Conservation (phyloP, 2,113 vertebrate species). For the Pelodiscus sinensis region DNA sequence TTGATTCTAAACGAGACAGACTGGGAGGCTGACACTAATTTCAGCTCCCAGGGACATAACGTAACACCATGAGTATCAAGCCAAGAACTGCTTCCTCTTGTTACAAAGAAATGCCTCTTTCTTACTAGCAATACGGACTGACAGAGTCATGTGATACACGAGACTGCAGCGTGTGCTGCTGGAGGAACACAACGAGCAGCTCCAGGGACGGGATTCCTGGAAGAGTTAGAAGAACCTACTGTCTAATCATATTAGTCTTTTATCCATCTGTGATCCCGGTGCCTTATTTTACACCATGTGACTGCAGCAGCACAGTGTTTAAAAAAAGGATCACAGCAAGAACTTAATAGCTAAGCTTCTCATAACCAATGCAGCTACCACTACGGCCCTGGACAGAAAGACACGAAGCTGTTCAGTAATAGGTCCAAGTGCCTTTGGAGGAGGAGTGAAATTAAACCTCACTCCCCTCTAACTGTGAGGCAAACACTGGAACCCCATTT, state of each 20-base stretch:
- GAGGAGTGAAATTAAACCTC: not conserved
- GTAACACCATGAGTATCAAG: not conserved
- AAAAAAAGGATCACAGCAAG: not conserved
- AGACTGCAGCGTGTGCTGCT: not conserved
- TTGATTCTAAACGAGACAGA: not conserved
- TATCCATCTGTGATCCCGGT: not conserved
- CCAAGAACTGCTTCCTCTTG: not conserved
- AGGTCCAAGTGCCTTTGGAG: not conserved
- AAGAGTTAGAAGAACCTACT: not conserved
- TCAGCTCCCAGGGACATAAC: not conserved
- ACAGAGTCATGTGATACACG: not conserved
- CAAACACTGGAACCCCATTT: not conserved
- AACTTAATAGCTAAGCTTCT: not conserved
- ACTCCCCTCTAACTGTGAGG: not conserved
- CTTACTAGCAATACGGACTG: not conserved
- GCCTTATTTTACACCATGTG: not conserved
- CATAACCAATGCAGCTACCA: not conserved
- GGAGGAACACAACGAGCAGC: not conserved
- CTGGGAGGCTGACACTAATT: not conserved
- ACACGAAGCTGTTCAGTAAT: constrained; percentile 9
- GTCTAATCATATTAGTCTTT: not conserved
- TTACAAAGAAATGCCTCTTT: not conserved
- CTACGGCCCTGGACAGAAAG: too few species aligned
- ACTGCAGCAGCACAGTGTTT: not conserved
- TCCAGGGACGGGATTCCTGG: not conserved